Conservation (phyloP, 2,888 invertebrate genomes). For the Sarcophaga subvicina region DNA sequence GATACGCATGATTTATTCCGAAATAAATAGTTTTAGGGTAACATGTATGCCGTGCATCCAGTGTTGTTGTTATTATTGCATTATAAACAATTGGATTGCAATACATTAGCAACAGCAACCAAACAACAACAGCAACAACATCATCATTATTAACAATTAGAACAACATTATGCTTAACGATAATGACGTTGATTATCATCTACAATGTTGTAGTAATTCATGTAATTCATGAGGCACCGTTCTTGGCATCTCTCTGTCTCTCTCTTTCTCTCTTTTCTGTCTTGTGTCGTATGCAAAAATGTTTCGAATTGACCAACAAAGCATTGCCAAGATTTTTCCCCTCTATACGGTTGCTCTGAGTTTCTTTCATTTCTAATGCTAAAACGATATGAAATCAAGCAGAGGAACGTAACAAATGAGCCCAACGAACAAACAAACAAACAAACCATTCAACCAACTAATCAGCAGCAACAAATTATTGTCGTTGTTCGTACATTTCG, state of each 20-base stretch:
- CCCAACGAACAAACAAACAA: background rate
- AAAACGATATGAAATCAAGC: background rate
- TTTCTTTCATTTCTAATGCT: background rate
- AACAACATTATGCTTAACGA: background rate
- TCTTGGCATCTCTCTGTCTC: too few species aligned
- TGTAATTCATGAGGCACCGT: too few species aligned
- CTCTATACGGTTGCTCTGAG: background rate
- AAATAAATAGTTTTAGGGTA: slow-evolving; percentile 41
- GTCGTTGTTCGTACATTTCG: slow-evolving; percentile 37
- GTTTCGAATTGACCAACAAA: slow-evolving; percentile 51
- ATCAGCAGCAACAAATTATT: slow-evolving; percentile 39
- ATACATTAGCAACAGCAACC: slow-evolving; percentile 37
- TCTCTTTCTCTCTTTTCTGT: background rate
- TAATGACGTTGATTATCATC: background rate
- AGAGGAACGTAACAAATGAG: background rate
- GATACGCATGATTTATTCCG: slow-evolving; percentile 57
- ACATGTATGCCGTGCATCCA: background rate
- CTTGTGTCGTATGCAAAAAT: slow-evolving; percentile 11
- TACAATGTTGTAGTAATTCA: background rate
- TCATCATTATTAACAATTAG: background rate
- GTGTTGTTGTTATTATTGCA: slow-evolving; percentile 7
- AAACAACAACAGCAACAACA: slow-evolving; percentile 29
- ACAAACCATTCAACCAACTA: slow-evolving; percentile 28
- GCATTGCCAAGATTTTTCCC: slow-evolving; percentile 33
- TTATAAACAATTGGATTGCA: slow-evolving; percentile 34